phyloP scores from a whole-genome alignment of 2,113 vertebrate genomes.

The Rhadina sibilatrix region DNA sequence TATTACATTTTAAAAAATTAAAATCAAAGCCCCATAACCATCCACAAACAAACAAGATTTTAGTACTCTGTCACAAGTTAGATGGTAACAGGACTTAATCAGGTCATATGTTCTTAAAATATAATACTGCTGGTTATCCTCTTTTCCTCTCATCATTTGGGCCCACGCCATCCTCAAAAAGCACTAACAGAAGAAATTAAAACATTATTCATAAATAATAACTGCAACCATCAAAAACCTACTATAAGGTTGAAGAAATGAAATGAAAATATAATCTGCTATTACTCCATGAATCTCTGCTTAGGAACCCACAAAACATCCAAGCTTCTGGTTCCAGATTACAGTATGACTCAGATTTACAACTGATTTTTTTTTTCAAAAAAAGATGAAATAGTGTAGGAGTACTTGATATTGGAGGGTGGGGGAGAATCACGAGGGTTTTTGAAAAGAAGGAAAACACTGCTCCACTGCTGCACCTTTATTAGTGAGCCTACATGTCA shows the following conservation, averaged over 20 bases:
- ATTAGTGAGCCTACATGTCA: background rate
- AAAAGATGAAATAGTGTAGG: constrained; percentile 4
- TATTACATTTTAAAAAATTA: background rate
- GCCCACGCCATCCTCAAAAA: background rate
- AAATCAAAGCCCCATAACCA: background rate
- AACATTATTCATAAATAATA: background rate
- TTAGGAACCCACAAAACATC: background rate
- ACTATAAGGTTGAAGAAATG: background rate
- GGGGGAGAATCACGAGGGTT: background rate
- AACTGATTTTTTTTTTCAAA: background rate
- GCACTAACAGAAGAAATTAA: background rate
- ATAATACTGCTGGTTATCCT: background rate
- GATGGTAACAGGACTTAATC: background rate
- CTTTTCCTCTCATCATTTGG: background rate
- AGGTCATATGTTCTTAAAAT: background rate
- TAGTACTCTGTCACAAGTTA: background rate
- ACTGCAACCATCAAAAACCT: background rate
- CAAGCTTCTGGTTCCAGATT: background rate
- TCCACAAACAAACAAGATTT: background rate
- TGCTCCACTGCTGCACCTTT: background rate
- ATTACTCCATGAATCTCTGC: background rate
- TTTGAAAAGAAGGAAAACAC: background rate
- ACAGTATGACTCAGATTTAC: constrained; percentile 32
- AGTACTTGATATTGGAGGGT: background rate
- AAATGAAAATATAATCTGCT: background rate